Evolutionary conservation across 2,113 vertebrate species (phyloP).

Genomic region (Poecilia latipinna): DNA sequence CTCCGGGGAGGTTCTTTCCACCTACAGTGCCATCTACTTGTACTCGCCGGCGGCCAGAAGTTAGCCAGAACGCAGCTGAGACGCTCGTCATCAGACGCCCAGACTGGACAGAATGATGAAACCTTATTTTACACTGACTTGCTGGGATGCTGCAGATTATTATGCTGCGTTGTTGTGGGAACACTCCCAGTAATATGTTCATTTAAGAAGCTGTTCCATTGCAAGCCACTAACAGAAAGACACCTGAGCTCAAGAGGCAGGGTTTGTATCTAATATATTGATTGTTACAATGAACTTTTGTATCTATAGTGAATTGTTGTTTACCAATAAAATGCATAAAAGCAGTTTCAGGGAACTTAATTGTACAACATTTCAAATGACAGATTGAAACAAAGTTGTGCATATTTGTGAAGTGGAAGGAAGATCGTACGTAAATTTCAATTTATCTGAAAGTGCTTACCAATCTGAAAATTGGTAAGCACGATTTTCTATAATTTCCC

Average conservation of each 20-base stretch:
- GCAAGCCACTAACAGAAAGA: constrained; percentile 30
- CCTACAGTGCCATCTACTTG: constrained; percentile 90
- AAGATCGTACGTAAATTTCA: neutral
- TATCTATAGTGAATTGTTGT: constrained; percentile 58
- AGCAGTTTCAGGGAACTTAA: no score
- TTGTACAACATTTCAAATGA: no score
- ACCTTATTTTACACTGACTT: constrained; percentile 18
- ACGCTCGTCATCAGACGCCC: constrained; percentile 20
- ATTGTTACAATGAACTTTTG: constrained; percentile 44
- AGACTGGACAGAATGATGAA: constrained; percentile 44
- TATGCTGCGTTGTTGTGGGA: constrained; percentile 23
- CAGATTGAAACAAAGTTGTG: no score
- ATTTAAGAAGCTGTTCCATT: constrained; percentile 18
- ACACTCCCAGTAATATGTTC: constrained; percentile 39
- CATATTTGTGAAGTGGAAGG: no score
- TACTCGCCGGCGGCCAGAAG: constrained; percentile 86
- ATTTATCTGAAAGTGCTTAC: no score
- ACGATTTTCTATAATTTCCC: no score
- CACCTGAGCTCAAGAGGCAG: constrained; percentile 38
- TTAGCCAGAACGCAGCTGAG: constrained; percentile 74
- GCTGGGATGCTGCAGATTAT: constrained; percentile 37
- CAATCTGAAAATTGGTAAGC: neutral
- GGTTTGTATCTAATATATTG: constrained; percentile 71
- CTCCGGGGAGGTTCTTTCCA: constrained; percentile 91
- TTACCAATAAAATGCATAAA: constrained; percentile 49